A percentile compares a stretch with the other conserved stretches of the same genome.
Evolutionary conservation across 2,113 vertebrate species (phyloP).

Genomic region (Zosterops borbonicus): DNA sequence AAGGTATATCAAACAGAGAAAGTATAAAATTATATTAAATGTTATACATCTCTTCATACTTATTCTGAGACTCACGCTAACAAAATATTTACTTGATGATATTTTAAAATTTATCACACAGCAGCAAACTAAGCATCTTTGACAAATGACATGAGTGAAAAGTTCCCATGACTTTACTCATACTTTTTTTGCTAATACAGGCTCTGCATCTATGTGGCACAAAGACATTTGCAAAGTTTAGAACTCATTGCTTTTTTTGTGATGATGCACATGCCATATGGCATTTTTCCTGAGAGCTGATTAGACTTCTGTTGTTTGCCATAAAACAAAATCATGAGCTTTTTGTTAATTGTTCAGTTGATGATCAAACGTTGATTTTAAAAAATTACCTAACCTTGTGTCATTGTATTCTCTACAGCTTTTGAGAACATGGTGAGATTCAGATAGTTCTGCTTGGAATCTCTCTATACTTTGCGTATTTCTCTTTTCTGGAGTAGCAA

Average conservation of each 20-base stretch:
- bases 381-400: neutral
- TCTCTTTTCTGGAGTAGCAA: neutral
- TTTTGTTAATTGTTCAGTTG: neutral
- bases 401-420: neutral
- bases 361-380: neutral
- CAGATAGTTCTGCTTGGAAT: neutral
- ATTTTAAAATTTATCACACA: neutral
- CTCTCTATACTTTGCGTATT: neutral
- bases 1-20: no score
- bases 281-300: constrained; percentile 11
- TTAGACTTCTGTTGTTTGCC: constrained; percentile 17
- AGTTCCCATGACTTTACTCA: neutral
- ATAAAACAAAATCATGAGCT: constrained; percentile 1
- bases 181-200: constrained; percentile 1
- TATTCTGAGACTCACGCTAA: neutral
- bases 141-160: neutral
- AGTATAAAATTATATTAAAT: neutral
- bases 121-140: neutral
- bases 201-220: neutral
- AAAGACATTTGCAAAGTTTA: neutral
- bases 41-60: neutral
- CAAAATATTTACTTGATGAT: neutral
- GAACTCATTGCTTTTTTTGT: neutral
- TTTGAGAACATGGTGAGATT: neutral
- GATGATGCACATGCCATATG: neutral